Evolutionary conservation across 1,140 invertebrate species (phyloP).

Genomic region (Neodiprion fabricii): DNA sequence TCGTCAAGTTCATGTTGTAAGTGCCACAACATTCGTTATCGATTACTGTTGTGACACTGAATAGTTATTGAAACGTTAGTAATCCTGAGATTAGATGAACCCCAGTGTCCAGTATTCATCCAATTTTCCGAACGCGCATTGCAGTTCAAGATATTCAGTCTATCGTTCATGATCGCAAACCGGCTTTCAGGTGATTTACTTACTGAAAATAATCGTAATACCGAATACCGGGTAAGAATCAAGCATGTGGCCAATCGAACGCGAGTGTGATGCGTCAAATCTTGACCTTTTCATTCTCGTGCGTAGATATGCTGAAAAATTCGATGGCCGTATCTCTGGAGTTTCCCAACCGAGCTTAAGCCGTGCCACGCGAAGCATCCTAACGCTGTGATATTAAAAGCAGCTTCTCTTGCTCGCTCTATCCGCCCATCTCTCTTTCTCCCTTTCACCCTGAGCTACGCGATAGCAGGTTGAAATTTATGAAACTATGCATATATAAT

Average conservation of each 20-base stretch:
- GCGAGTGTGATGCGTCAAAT: slow-evolving; percentile 14
- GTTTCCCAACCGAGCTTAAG: not conserved
- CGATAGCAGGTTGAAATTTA: slow-evolving; percentile 34
- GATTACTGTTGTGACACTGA: no score
- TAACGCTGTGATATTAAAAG: slow-evolving; percentile 14
- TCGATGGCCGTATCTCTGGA: not conserved
- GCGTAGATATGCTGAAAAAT: not conserved
- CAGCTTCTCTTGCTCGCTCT: not conserved
- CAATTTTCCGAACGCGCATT: no score
- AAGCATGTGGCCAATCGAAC: slow-evolving; percentile 15
- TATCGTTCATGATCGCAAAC: no score
- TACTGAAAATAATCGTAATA: slow-evolving; percentile 15
- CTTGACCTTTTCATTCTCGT: slow-evolving; percentile 9
- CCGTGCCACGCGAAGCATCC: not conserved
- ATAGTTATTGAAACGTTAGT: no score
- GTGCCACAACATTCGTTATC: no score
- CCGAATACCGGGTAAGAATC: slow-evolving; percentile 6
- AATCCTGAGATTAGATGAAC: no score
- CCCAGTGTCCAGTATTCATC: no score
- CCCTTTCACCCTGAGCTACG: slow-evolving; percentile 1
- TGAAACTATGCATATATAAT: slow-evolving; percentile 52
- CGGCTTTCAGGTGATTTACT: no score
- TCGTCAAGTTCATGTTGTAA: no score
- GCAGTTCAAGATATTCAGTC: no score
- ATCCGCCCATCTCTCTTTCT: not conserved